Evolutionary conservation across 2,797 vertebrate species (phyloP).

Genomic region (Alca torda): DNA sequence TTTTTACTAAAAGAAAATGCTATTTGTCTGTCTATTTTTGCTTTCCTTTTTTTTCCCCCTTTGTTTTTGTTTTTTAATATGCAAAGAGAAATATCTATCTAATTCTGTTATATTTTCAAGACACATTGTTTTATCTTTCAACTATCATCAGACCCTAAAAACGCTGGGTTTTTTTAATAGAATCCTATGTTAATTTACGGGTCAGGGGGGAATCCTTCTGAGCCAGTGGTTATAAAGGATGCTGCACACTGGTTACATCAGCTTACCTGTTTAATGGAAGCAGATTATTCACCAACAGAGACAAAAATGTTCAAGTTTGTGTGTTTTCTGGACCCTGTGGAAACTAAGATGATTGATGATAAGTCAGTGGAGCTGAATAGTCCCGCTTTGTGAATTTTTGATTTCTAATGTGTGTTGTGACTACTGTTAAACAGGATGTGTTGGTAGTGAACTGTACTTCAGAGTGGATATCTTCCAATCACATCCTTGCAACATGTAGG

Average conservation of each 20-base stretch:
- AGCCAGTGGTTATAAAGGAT: not conserved
- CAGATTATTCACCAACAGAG: not conserved
- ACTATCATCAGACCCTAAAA: not conserved
- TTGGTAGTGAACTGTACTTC: slow-evolving; percentile 91
- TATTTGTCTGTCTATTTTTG: not conserved
- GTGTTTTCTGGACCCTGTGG: not conserved
- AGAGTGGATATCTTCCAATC: slow-evolving; percentile 90
- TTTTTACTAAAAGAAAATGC: not conserved
- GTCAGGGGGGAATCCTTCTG: not conserved
- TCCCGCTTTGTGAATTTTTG: not conserved
- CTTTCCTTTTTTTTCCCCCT: not conserved
- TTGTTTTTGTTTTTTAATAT: too few relatives aligned
- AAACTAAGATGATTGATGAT: not conserved
- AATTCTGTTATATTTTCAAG: not conserved
- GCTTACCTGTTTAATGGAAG: not conserved
- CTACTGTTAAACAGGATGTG: slow-evolving; percentile 83
- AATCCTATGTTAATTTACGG: not conserved
- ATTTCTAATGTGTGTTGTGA: not conserved
- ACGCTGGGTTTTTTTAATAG: not conserved
- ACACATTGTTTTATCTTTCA: not conserved
- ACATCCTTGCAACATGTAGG: slow-evolving; percentile 92
- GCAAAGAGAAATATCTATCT: not conserved
- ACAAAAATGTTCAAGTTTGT: not conserved
- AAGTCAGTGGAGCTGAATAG: not conserved
- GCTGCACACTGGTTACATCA: not conserved